Evolutionary conservation across 2,797 vertebrate genomes (phyloP).

Genomic region (Micropoecilia bifurca): DNA sequence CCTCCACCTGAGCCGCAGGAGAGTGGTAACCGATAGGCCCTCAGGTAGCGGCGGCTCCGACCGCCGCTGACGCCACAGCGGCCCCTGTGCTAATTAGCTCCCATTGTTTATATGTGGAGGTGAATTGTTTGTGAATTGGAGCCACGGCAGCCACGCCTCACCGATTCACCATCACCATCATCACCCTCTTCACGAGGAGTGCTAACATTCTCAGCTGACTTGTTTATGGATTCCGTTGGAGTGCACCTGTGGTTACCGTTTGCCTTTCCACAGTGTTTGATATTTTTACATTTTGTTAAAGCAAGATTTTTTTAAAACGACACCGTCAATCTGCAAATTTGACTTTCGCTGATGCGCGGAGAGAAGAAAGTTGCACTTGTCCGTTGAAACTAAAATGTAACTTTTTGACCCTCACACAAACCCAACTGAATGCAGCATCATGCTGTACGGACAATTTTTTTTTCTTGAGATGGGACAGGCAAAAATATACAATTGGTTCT

Average conservation of each 20-base stretch:
- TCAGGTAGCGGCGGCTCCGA: constrained; percentile 42
- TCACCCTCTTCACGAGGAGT: constrained; percentile 66
- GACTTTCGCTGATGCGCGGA: background rate
- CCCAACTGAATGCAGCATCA: background rate
- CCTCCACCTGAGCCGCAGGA: constrained; percentile 74
- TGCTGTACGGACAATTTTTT: background rate
- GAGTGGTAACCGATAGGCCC: constrained; percentile 81
- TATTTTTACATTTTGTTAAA: background rate
- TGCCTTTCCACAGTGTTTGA: background rate
- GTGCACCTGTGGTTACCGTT: constrained; percentile 60
- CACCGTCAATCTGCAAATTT: background rate
- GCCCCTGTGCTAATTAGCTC: constrained; percentile 76
- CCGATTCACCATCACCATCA: constrained; percentile 52
- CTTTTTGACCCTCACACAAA: background rate
- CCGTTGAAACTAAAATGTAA: background rate
- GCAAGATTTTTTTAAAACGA: background rate
- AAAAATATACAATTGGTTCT: background rate
- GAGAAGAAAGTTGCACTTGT: background rate
- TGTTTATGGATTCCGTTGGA: constrained; percentile 66
- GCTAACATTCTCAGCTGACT: constrained; percentile 62
- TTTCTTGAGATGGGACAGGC: background rate
- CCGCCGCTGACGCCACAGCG: constrained; percentile 55
- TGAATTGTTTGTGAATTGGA: constrained; percentile 71
- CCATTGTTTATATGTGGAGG: constrained; percentile 63
- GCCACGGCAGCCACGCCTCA: constrained; percentile 48